Base-by-base conservation (phyloP, 2,888 invertebrate genomes). In the Eustalomyia histrio region DNA sequence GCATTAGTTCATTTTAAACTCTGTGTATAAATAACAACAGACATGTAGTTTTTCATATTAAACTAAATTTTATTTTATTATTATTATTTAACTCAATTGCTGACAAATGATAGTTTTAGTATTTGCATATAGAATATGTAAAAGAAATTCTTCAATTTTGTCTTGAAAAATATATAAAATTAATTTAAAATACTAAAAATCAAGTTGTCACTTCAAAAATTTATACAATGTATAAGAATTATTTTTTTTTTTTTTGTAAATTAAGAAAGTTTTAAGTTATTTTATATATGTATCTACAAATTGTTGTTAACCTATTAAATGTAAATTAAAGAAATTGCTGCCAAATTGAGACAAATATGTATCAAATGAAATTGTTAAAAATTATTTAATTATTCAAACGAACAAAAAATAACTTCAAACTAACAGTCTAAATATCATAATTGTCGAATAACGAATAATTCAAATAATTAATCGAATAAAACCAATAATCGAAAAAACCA, bases 171-270 rank as follows among this genome's bases (percentile, higher is more conserved):
- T 68, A 21, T 12, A 55, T 1, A 68, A 73, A 61, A 79, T 74
- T 79, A 64, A 74, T 74, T 74, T 60, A 35, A 63, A 65, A 76
- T 67, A 65, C 52, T 58, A 50, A 55, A 81, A 81, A 81, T 78
- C 65, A 73, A 74, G 61, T 74, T 81, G 74, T 74, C 74, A 78
- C 78, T 74, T 76, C n/a, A 60, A 72, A 24, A 43, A 43, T 58
- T 14, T 57, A n/a, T n/a, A 17, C 10, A 35, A 18, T 39, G 65
- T 55, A 65, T 29, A n/a, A 58, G 7, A 60, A 69, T 60, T 24
- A 64, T 60, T 24, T 61, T 67, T 72, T 50, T 55, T 67, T 72
- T 39, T 14, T 64, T 29, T 39, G 58, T 69, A 29, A 68, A 67
- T 50, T 53, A 21, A n/a, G 35, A 50, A 47, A 55, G 5, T 29